Base-by-base conservation (phyloP, 2,888 invertebrate species). In the Tortrix viridana region DNA sequence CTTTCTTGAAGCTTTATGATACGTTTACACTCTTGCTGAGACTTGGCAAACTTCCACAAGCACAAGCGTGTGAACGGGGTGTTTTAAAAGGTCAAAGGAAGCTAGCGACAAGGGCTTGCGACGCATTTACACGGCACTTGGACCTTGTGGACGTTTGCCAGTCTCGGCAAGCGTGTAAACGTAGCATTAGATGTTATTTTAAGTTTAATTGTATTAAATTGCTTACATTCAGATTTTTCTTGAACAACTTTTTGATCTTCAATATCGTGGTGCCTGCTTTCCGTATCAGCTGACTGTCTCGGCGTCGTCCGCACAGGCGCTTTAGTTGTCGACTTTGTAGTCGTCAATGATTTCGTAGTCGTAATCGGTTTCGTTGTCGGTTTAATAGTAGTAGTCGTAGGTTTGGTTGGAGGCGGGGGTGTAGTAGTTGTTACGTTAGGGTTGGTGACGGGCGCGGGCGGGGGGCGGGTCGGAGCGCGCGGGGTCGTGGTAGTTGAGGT, bases 311-410 rank as follows among this genome's bases (percentile, higher is more conserved):
- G 32, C 12, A 12, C 12, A 12, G 32, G 12, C 32, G 44, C 16
- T 44, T 6, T 55, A 5, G 59, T 54, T 12, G 54, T 26, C 53
- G 19, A 16, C 7, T 64, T 70, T 14, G 60, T 44, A 22, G 59
- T 44, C n/a, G 63, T n/a, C 2, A 43, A 16, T 32, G 47, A 47
- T 12, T 32, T 41, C 60, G 37, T 66, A 4, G 65, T 60, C 19
- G 73, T 71, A 37, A 67, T 69, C 20, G 67, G 68, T 18, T 67
- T 70, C 41, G 70, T 69, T 7, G 72, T 71, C 22, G 69, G 43
- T 61, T 38, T 65, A 4, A 65, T 60, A 22, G 73, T 71, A 37
- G 68, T 69, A 20, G 67, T 71, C 9, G 70, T 69, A 26, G 69
- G 67, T 23, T 60, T 43, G n/a, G 73, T 71, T 32, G 68, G 69